These are phyloP conservation scores for Orientallactaga sibirica DNA, from an alignment of 2,797 vertebrate genomes.

Conservation along the genomic window DNA sequence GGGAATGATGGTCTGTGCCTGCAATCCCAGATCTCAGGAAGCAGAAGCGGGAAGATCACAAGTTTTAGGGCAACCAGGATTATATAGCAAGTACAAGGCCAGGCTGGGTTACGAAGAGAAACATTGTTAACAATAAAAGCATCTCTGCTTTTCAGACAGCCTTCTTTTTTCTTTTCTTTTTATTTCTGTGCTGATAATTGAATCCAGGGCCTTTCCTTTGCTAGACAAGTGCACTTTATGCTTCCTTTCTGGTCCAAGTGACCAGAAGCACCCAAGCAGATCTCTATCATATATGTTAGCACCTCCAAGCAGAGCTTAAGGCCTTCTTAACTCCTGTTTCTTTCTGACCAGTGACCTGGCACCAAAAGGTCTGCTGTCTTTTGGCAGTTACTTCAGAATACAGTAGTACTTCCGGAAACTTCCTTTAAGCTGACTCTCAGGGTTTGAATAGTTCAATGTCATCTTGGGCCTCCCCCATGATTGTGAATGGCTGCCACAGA, in stretches of 20 bases:
- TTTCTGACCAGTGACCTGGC: conserved; percentile 80
- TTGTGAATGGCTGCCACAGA: conserved; percentile 82
- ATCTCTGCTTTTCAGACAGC: conserved; percentile 79
- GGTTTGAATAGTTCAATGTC: conserved; percentile 68
- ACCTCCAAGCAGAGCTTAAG: conserved; percentile 79
- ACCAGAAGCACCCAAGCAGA: conserved; percentile 83
- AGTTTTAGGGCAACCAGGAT: background rate
- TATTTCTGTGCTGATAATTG: background rate
- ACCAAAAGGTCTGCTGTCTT: conserved; percentile 78
- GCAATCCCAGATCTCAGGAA: background rate
- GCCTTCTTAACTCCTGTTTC: conserved; percentile 84
- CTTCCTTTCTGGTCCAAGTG: conserved; percentile 82
- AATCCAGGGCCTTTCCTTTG: background rate
- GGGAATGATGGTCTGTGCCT: background rate
- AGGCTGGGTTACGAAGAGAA: no score
- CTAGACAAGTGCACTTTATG: background rate
- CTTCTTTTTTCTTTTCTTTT: background rate
- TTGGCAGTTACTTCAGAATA: conserved; percentile 83
- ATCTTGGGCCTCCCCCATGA: conserved; percentile 68
- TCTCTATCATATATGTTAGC: conserved; percentile 78
- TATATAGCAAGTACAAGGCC: background rate
- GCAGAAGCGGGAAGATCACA: background rate
- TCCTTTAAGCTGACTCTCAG: conserved; percentile 83
- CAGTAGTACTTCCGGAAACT: conserved; percentile 82
- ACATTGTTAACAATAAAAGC: background rate